phyloP scores from a whole-genome alignment of 2,888 invertebrate genomes.

The Trichopoda pennipes region DNA sequence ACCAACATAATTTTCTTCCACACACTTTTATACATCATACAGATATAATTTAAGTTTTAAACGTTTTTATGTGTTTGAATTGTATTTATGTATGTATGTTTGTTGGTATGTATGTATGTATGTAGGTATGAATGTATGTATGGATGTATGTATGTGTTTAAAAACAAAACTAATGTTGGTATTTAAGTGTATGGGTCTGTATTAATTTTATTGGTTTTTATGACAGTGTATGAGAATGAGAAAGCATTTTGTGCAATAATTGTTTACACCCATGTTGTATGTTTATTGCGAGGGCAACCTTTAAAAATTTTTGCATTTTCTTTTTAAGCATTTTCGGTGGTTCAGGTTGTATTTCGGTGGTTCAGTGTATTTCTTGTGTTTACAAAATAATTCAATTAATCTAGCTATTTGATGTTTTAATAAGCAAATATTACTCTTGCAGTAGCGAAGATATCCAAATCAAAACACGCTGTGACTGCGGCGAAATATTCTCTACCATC shows the following conservation, averaged over 20 bases:
- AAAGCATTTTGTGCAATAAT: slow-evolving; percentile 16
- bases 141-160: not conserved
- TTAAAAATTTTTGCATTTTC: not conserved
- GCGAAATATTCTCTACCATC: too few relatives aligned
- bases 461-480: too few relatives aligned
- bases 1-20: not conserved
- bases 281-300: slow-evolving; percentile 8
- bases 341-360: too few relatives aligned
- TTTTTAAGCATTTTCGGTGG: too few relatives aligned
- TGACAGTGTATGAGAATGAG: slow-evolving; percentile 5
- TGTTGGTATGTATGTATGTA: too few relatives aligned
- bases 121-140: too few relatives aligned
- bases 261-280: not conserved
- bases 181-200: slow-evolving; percentile 1
- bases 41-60: slow-evolving; percentile 20
- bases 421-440: too few relatives aligned
- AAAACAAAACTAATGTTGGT: not conserved
- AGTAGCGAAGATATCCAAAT: too few relatives aligned
- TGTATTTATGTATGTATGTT: slow-evolving; percentile 9
- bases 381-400: too few relatives aligned
- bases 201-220: slow-evolving; percentile 34
- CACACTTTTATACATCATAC: not conserved
- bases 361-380: too few relatives aligned
- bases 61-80: slow-evolving; percentile 34
- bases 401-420: too few relatives aligned